Conservation (phyloP, 1,140 invertebrate species). For the Achroia grisella region DNA sequence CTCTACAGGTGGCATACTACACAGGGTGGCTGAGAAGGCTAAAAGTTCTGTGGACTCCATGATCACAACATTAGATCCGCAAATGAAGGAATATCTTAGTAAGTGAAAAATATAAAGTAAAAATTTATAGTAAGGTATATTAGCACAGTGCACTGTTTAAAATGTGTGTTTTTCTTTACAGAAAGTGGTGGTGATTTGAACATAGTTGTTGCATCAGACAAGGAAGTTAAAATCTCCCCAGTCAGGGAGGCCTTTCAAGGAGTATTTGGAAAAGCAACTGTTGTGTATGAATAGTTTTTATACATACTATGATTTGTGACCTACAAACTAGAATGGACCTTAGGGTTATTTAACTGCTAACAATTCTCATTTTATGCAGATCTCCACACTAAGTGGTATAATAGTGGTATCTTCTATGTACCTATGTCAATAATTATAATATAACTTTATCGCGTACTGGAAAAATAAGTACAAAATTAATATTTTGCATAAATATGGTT, state of each 20-base stretch:
- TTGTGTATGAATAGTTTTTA: conserved; percentile 74
- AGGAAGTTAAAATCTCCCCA: conserved; percentile 84
- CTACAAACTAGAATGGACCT: too few relatives aligned
- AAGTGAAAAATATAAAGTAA: conserved; percentile 40
- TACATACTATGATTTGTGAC: too few relatives aligned
- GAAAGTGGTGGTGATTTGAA: conserved; percentile 86
- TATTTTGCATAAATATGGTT: too few relatives aligned
- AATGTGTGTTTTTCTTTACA: conserved; percentile 54
- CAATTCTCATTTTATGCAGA: too few relatives aligned
- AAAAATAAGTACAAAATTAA: too few relatives aligned
- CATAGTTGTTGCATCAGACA: conserved; percentile 84
- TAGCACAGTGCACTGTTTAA: not conserved
- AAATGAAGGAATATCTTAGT: conserved; percentile 93
- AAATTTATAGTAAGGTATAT: not conserved
- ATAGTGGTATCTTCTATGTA: too few relatives aligned
- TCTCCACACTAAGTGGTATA: too few relatives aligned
- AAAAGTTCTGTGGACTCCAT: conserved; percentile 89
- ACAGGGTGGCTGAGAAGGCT: conserved; percentile 80
- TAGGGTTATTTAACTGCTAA: too few relatives aligned
- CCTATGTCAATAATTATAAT: too few relatives aligned
- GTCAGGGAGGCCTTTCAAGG: conserved; percentile 88
- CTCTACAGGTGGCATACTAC: conserved; percentile 62
- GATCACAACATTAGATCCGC: conserved; percentile 91
- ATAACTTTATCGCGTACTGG: too few relatives aligned
- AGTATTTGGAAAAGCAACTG: conserved; percentile 87